Percentiles rank a stretch among this genome's conserved stretches.
phyloP scores from a whole-genome alignment of 35 echinoderm and acorn worm genomes.

The Heliocidaris tuberculata region DNA sequence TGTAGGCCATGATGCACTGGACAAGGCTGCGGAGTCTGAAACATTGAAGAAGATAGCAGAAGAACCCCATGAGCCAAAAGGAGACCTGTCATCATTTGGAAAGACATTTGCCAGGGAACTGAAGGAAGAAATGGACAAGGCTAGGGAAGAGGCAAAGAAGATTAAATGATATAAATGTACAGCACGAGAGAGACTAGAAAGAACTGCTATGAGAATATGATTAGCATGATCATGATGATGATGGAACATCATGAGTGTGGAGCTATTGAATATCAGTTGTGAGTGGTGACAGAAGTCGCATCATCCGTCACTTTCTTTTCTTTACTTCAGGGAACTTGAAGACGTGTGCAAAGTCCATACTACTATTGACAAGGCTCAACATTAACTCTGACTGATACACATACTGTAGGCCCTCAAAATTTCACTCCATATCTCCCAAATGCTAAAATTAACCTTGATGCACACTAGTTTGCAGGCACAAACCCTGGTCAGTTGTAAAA shows the following conservation, averaged over 20 bases:
- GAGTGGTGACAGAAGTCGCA: neutral
- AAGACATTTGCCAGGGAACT: slow-evolving; percentile 84
- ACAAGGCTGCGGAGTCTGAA: slow-evolving; percentile 83
- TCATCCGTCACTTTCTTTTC: too few species aligned
- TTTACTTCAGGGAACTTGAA: too few species aligned
- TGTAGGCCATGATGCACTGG: slow-evolving; percentile 84
- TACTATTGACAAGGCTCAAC: too few species aligned
- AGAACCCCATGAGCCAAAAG: slow-evolving; percentile 17
- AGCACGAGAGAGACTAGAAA: neutral
- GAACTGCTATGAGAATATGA: neutral
- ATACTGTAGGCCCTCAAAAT: too few species aligned
- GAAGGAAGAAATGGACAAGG: slow-evolving; percentile 78
- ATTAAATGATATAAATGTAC: neutral
- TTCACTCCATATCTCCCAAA: too few species aligned
- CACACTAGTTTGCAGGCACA: too few species aligned
- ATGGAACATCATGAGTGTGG: neutral
- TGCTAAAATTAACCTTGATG: too few species aligned
- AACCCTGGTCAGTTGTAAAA: too few species aligned
- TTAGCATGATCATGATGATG: neutral
- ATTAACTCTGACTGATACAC: too few species aligned
- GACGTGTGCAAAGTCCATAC: too few species aligned
- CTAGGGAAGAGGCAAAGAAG: slow-evolving; percentile 64
- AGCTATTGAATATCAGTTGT: neutral
- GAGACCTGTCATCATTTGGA: slow-evolving; percentile 63
- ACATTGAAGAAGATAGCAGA: slow-evolving; percentile 75